These are phyloP conservation scores for Eupsittula cactorum DNA, from an alignment of 2,113 vertebrate genomes.

Conservation along the genomic window DNA sequence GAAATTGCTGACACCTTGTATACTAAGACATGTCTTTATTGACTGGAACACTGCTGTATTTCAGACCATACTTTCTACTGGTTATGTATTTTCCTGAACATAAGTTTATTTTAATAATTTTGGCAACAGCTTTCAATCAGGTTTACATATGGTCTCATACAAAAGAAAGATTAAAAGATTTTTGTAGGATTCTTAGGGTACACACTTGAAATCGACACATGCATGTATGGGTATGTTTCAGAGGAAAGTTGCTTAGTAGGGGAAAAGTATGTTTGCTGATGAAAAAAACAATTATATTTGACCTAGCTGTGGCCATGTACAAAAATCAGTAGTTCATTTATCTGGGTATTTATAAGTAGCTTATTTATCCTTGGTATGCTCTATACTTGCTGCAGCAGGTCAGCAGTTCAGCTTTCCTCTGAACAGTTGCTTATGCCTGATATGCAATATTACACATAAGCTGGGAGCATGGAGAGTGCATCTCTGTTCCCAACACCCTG, in stretches of 20 bases:
- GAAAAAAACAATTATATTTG: not conserved
- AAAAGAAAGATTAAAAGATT: not conserved
- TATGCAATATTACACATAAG: rapidly evolving
- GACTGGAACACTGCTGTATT: not conserved
- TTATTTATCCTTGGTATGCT: not conserved
- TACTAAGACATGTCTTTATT: not conserved
- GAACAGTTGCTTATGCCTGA: not conserved
- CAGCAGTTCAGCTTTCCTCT: not conserved
- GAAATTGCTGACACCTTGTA: not conserved
- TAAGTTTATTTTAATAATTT: not conserved
- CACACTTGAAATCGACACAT: rapidly evolving
- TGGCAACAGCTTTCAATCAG: not conserved
- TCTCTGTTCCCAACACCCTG: not conserved
- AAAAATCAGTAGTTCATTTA: not conserved
- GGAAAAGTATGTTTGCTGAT: not conserved
- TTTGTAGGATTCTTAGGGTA: not conserved
- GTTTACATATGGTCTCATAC: not conserved
- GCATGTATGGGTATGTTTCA: not conserved
- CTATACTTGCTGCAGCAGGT: not conserved
- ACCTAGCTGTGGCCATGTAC: not conserved
- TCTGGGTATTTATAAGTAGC: not conserved
- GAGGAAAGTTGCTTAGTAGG: not conserved
- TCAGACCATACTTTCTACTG: not conserved
- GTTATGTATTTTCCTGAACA: not conserved
- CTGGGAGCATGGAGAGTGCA: not conserved